Percentiles rank a stretch among this genome's conserved stretches.
These are phyloP conservation scores for Ladona fulva DNA, from an alignment of 1,140 invertebrate species.

Conservation along the genomic window DNA sequence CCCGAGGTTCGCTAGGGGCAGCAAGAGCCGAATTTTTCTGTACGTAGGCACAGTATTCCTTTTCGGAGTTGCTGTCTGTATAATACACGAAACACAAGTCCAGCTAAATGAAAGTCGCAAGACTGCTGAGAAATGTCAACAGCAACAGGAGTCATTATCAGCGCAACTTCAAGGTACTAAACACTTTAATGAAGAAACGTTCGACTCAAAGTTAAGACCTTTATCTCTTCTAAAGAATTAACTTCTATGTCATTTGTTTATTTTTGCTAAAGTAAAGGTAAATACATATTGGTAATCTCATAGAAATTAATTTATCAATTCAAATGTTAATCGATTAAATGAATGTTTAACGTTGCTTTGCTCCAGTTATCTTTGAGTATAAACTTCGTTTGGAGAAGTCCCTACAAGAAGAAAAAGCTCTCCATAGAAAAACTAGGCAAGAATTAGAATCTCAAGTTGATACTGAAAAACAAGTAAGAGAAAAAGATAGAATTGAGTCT, in stretches of 20 bases:
- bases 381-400: conserved; percentile 42
- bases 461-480: conserved; percentile 37
- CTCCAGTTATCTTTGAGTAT: conserved; percentile 43
- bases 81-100: conserved; percentile 35
- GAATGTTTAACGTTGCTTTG: conserved; percentile 18
- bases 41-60: conserved; percentile 32
- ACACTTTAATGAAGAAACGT: not conserved
- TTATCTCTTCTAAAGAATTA: too few relatives aligned
- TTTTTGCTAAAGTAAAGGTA: too few relatives aligned
- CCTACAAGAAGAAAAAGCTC: conserved; percentile 41
- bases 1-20: conserved; percentile 40
- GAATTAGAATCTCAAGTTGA: conserved; percentile 38
- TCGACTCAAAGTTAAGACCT: not conserved
- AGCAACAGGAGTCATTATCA: conserved; percentile 38
- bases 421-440: conserved; percentile 38
- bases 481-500: conserved; percentile 40
- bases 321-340: too few relatives aligned
- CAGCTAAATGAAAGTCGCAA: conserved; percentile 37
- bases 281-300: too few relatives aligned
- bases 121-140: conserved; percentile 35
- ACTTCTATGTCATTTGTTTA: too few relatives aligned
- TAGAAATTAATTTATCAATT: too few relatives aligned
- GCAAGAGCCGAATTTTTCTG: conserved; percentile 39
- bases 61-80: conserved; percentile 33
- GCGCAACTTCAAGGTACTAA: conserved; percentile 38